Percentiles rank a stretch among this genome's conserved stretches.
Conservation (phyloP, 2,113 vertebrate species). For the Dipodomys merriami region DNA sequence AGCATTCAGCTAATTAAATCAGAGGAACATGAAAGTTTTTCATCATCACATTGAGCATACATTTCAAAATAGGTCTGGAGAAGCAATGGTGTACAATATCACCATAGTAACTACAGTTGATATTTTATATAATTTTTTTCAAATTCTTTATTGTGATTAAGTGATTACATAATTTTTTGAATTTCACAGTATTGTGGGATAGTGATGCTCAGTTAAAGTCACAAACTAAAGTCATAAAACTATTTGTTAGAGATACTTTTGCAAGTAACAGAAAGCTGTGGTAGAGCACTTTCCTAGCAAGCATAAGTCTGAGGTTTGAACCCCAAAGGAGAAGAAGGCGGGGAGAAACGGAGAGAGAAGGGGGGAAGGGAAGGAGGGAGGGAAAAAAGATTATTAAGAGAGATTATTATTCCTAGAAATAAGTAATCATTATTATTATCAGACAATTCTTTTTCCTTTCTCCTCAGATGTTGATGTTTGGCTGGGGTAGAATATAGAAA, state of each 20-base stretch:
- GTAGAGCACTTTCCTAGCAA: no score
- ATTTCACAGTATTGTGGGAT: no score
- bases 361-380: no score
- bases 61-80: not conserved
- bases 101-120: conserved; percentile 24
- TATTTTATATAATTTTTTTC: conserved; percentile 34
- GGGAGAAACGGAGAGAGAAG: no score
- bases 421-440: not conserved
- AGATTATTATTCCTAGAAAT: not conserved
- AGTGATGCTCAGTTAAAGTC: no score
- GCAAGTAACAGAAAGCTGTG: not conserved
- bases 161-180: no score
- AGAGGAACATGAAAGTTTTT: not conserved
- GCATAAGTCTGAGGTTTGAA: no score
- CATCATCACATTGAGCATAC: not conserved
- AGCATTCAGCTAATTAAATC: conserved; percentile 16
- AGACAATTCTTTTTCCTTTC: not conserved
- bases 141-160: no score
- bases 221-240: no score
- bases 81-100: not conserved
- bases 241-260: not conserved
- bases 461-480: not conserved
- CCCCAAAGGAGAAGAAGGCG: no score
- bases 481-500: not conserved
- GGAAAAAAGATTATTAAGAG: no score